Conservation (phyloP, 1,140 invertebrate genomes). For the Drosophila setifemur region DNA sequence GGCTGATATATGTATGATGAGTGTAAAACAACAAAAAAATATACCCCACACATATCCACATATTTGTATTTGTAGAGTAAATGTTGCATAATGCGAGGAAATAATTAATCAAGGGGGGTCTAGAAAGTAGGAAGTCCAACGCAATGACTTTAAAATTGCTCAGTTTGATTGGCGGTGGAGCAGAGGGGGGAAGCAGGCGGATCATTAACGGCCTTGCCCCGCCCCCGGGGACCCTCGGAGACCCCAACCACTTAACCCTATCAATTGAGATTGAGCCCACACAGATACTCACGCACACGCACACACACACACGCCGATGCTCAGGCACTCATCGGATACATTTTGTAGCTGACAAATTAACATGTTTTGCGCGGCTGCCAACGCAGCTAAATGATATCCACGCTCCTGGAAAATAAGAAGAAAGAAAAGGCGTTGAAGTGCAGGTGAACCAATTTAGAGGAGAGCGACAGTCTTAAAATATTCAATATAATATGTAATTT, state of each 20-base stretch:
- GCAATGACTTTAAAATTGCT: not conserved
- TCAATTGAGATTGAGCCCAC: conserved; percentile 23
- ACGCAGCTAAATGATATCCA: conserved; percentile 7
- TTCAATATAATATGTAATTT: too few species aligned
- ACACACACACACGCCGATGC: not conserved
- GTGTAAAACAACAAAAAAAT: too few species aligned
- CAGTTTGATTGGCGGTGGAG: not conserved
- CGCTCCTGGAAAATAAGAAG: not conserved
- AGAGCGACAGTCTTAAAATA: too few species aligned
- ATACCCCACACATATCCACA: not conserved
- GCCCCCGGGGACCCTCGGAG: not conserved
- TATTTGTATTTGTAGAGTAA: not conserved
- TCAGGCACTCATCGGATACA: conserved; percentile 24
- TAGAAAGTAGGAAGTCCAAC: conserved; percentile 13
- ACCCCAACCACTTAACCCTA: conserved; percentile 26
- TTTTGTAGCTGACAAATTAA: conserved; percentile 26
- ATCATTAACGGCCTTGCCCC: conserved; percentile 5
- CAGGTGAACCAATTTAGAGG: too few species aligned
- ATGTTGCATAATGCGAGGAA: conserved; percentile 35
- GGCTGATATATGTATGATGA: conserved; percentile 1
- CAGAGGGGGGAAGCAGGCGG: not conserved
- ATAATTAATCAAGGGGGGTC: conserved; percentile 17
- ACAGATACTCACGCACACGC: not conserved
- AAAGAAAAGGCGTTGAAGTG: too few species aligned
- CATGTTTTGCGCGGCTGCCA: conserved; percentile 15